A percentile compares a stretch with the other conserved stretches of the same genome.
phyloP scores from a whole-genome alignment of 2,113 vertebrate genomes.

The Notarius lentiginosus region DNA sequence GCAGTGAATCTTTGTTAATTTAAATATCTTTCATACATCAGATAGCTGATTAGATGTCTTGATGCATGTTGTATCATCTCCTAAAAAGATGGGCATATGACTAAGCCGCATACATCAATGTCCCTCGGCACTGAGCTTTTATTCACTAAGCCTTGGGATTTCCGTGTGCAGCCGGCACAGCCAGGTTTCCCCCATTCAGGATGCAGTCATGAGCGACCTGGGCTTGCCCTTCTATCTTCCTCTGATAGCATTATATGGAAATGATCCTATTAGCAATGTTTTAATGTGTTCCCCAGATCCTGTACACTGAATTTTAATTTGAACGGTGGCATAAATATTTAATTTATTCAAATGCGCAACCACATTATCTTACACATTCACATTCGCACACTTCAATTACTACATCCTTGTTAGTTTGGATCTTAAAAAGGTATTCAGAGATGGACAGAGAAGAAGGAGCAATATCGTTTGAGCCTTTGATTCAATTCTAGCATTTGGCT shows the following conservation, averaged over 20 bases:
- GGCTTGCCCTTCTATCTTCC: conserved; percentile 58
- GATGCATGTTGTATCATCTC: background rate
- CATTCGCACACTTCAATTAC: conserved; percentile 4
- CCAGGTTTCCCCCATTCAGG: conserved; percentile 63
- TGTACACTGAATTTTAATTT: conserved; percentile 69
- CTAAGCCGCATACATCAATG: background rate
- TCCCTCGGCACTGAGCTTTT: background rate
- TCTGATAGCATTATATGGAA: conserved; percentile 72
- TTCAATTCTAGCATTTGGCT: background rate
- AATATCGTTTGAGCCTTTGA: background rate
- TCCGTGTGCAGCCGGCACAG: background rate
- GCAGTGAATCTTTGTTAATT: background rate
- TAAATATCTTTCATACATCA: background rate
- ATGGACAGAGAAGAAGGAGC: background rate
- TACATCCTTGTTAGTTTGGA: conserved; percentile 4
- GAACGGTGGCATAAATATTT: conserved; percentile 68
- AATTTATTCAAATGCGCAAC: conserved; percentile 60
- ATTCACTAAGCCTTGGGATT: conserved; percentile 1
- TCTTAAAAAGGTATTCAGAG: background rate
- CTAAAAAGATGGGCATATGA: background rate
- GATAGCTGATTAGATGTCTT: background rate
- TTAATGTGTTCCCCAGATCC: conserved; percentile 62
- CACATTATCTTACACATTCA: conserved; percentile 44
- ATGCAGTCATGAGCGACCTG: conserved; percentile 55
- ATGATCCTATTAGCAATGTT: conserved; percentile 73